Evolutionary conservation across 2,888 invertebrate genomes (phyloP), one percentile per base, ranked within the genome.

Genomic region (Ormyrus pomaceus): DNA sequence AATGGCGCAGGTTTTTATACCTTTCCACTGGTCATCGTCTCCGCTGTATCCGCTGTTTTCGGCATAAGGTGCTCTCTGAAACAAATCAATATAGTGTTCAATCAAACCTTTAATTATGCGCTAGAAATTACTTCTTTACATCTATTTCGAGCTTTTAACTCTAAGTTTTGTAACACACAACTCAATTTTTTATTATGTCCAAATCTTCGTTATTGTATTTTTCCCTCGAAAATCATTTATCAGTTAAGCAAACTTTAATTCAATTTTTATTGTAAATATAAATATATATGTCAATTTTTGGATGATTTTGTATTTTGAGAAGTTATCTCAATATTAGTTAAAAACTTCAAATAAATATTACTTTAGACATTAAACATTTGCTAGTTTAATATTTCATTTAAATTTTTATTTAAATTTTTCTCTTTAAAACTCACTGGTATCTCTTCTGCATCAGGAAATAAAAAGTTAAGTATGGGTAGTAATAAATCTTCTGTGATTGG

Each of bases 361-460:
- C 34, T 34, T 34, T 34, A 34, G 34, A 34, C 34, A 34, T 34
- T 34, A 34, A 34, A 34, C 4, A 19, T 19, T 19, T 19, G 1
- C 2, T 19, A 19, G 19, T 19, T 19, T 19, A 19, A 19, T 19
- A 19, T 34, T 34, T 34, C 34, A 34, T 34, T 34, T 34, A 34
- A 34, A 34, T 64, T 56, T 56, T 55, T 56, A 48, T 53, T 68
- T 51, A 51, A 7, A 61, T 46, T 45, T 53, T 6, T 48, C 50
- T 2, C 46, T 64, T 10, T 34, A 64, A 72, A 74, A 83, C 87
- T 86, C 85, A 91, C 92, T 79, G 92, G 90, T 80, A 94, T 92
- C 77, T 94, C 93, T 83, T 95, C 94, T 77, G 97, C 96, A 93
- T 98, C 97, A 73, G 98, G 98, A 89, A 98, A 98, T 46, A 98